Conservation (phyloP, 2,797 vertebrate genomes). For the Pelochelys cantorii region DNA sequence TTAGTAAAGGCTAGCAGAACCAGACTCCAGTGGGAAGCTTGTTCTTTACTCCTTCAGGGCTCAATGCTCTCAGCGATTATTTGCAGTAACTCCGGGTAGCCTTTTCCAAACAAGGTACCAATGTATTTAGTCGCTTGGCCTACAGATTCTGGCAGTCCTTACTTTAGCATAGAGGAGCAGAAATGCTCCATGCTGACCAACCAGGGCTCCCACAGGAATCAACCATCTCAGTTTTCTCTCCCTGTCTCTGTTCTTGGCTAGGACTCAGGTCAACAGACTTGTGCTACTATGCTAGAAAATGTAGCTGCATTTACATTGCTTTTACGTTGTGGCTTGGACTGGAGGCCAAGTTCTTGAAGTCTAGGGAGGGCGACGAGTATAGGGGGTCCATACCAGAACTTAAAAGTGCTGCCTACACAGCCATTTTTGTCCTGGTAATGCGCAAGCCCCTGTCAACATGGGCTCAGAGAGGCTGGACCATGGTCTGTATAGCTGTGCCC, state of each 20-base stretch:
- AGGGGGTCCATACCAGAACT: not conserved
- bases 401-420: not conserved
- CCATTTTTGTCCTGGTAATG: not conserved
- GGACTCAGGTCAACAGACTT: not conserved
- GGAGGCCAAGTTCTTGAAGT: no score
- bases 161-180: not conserved
- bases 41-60: not conserved
- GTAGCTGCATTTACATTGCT: not conserved
- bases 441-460: not conserved
- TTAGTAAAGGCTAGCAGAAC: not conserved
- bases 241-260: no score
- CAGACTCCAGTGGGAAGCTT: no score
- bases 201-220: not conserved
- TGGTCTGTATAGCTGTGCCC: not conserved
- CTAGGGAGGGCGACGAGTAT: not conserved
- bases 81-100: not conserved
- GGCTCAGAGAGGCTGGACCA: no score
- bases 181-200: not conserved
- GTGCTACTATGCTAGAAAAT: not conserved
- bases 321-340: not conserved
- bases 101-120: not conserved
- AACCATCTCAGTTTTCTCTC: not conserved
- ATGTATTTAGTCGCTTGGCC: not conserved
- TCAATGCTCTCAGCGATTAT: not conserved
- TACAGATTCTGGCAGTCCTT: not conserved